phyloP scores from a whole-genome alignment of 2,888 invertebrate species.

The Lymantria dispar region DNA sequence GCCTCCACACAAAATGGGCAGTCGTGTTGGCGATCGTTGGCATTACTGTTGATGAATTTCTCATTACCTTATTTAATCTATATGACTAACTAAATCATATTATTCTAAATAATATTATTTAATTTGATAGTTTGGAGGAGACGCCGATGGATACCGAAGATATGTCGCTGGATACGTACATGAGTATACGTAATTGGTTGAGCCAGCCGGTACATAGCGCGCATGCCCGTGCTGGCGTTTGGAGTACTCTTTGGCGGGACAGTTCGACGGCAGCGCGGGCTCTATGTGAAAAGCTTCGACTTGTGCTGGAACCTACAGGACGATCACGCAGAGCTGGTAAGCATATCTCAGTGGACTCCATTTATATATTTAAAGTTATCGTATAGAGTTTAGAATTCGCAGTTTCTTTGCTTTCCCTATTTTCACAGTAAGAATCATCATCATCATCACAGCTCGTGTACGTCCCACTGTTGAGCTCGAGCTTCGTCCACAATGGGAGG shows the following conservation, averaged over 20 bases:
- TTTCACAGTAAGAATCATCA: too few species aligned
- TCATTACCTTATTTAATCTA: too few species aligned
- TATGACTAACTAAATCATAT: too few species aligned
- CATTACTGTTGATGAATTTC: too few species aligned
- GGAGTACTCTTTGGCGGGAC: conserved; percentile 84
- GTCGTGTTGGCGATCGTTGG: too few species aligned
- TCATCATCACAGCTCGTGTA: too few species aligned
- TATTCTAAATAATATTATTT: background rate
- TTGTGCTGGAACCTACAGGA: conserved; percentile 97
- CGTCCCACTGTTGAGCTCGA: too few species aligned
- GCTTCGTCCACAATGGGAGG: too few species aligned
- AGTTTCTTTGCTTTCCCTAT: too few species aligned
- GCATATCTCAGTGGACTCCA: conserved; percentile 7
- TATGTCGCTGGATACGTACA: conserved; percentile 57
- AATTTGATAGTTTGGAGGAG: conserved; percentile 43
- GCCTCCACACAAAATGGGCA: too few species aligned
- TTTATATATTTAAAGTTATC: too few species aligned
- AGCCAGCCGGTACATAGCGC: conserved; percentile 43
- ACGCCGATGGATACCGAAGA: conserved; percentile 42
- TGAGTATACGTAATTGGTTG: conserved; percentile 56
- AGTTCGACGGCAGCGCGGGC: conserved; percentile 67
- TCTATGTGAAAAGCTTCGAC: conserved; percentile 95
- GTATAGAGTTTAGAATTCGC: too few species aligned
- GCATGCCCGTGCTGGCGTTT: conserved; percentile 50
- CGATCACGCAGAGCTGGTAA: conserved; percentile 89